Percentiles rank a stretch among this genome's conserved stretches.
phyloP scores from a whole-genome alignment of 2,113 vertebrate species.

The Pachycephala philippinensis region DNA sequence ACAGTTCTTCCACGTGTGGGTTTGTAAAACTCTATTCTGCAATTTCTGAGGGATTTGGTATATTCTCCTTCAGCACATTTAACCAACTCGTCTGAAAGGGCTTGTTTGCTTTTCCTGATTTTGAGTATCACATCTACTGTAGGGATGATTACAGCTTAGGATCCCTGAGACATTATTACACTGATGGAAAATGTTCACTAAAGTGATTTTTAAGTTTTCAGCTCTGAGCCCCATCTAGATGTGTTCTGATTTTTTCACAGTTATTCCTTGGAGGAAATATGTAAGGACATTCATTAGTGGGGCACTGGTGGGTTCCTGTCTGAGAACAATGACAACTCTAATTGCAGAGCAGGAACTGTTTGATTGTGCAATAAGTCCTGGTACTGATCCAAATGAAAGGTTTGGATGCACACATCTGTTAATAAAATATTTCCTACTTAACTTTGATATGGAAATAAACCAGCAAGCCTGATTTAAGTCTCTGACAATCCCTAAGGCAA shows the following conservation, averaged over 20 bases:
- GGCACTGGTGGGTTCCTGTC: conserved; percentile 39
- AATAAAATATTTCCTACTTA: conserved; percentile 57
- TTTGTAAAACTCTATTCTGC: not conserved
- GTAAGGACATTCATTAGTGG: conserved; percentile 19
- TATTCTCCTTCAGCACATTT: not conserved
- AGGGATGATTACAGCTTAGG: conserved; percentile 1
- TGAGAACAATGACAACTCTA: conserved; percentile 44
- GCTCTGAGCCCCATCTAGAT: conserved; percentile 23
- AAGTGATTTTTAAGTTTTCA: conserved; percentile 50
- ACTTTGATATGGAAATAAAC: conserved; percentile 45
- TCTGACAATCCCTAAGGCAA: not conserved
- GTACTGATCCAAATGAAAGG: conserved; percentile 34
- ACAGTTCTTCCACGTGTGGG: not conserved
- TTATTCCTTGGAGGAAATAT: conserved; percentile 44
- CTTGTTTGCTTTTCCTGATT: not conserved
- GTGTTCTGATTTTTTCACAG: conserved; percentile 38
- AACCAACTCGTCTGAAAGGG: not conserved
- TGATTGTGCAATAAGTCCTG: not conserved
- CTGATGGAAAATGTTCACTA: conserved; percentile 25
- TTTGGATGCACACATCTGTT: conserved; percentile 32
- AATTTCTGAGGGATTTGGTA: not conserved
- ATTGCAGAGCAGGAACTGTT: conserved; percentile 21
- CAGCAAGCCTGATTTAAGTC: not conserved
- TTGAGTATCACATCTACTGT: not conserved
- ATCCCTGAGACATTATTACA: not conserved